Conservation (phyloP, 2,888 invertebrate genomes). For the Barypeithes pellucidus region DNA sequence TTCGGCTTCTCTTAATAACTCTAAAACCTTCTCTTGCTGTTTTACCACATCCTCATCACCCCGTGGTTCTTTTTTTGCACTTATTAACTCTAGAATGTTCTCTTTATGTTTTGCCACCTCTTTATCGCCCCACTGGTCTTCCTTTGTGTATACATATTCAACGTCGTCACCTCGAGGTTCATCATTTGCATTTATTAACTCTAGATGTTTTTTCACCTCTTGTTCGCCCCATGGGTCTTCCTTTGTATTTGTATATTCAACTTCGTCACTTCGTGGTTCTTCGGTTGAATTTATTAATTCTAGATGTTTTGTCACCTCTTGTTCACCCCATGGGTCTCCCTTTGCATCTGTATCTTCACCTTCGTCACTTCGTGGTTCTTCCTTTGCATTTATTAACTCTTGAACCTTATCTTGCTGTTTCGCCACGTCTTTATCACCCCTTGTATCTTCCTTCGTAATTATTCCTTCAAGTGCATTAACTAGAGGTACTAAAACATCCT, state of each 20-base stretch:
- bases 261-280: neutral
- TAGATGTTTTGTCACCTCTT: neutral
- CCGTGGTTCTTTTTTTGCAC: neutral
- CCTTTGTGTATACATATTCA: neutral
- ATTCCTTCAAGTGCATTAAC: neutral
- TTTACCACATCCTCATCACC: neutral
- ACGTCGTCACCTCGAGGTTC: conserved; percentile 1
- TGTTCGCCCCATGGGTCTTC: neutral
- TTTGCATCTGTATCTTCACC: neutral
- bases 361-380: neutral
- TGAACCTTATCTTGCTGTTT: conserved; percentile 15
- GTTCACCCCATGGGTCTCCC: neutral
- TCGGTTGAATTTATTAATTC: neutral
- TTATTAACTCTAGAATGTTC: neutral
- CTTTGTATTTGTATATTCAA: conserved; percentile 1
- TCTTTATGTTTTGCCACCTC: neutral
- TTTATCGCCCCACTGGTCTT: neutral
- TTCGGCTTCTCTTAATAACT: conserved; percentile 26
- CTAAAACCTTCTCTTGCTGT: conserved; percentile 23
- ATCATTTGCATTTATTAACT: conserved; percentile 18
- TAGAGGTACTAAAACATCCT: conserved; percentile 11
- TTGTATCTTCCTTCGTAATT: neutral
- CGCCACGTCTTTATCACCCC: neutral
- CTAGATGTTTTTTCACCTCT: neutral
- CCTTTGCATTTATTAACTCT: conserved; percentile 20